A percentile compares a stretch with the other conserved stretches of the same genome.
These are phyloP conservation scores for Stichodactyla mertensii DNA, from an alignment of 64 coral and sea anemone species.

Conservation along the genomic window DNA sequence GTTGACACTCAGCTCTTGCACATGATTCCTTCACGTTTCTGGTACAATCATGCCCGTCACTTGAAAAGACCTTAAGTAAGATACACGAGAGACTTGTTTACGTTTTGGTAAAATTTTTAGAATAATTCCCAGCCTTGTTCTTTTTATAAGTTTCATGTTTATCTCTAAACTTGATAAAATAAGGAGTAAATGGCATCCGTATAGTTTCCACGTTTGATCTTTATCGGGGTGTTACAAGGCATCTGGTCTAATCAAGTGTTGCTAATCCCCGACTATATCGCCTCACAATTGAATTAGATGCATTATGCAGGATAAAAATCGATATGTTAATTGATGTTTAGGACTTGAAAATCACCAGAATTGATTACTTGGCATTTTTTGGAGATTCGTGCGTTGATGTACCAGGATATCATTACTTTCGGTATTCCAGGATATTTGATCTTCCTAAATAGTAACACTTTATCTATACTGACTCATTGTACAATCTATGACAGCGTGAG, in stretches of 20 bases:
- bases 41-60: not conserved
- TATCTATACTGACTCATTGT: too few species aligned
- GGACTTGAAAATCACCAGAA: not conserved
- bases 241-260: conserved; percentile 6
- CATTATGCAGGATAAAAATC: conserved; percentile 9
- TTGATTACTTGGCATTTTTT: not conserved
- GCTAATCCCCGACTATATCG: conserved; percentile 3
- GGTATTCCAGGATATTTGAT: not conserved
- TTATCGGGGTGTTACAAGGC: not conserved
- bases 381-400: not conserved
- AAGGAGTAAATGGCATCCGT: not conserved
- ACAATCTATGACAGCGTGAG: too few species aligned
- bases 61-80: not conserved
- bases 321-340: conserved; percentile 25
- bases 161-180: conserved; percentile 16
- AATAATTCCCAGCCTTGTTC: not conserved
- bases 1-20: not conserved
- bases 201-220: conserved; percentile 8
- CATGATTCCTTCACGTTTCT: not conserved
- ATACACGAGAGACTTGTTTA: not conserved
- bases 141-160: not conserved
- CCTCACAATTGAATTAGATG: conserved; percentile 13
- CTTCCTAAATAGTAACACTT: not conserved
- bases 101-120: not conserved
- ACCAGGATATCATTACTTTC: not conserved